Conservation (phyloP, 2,113 vertebrate genomes). For the Thunnus maccoyii region DNA sequence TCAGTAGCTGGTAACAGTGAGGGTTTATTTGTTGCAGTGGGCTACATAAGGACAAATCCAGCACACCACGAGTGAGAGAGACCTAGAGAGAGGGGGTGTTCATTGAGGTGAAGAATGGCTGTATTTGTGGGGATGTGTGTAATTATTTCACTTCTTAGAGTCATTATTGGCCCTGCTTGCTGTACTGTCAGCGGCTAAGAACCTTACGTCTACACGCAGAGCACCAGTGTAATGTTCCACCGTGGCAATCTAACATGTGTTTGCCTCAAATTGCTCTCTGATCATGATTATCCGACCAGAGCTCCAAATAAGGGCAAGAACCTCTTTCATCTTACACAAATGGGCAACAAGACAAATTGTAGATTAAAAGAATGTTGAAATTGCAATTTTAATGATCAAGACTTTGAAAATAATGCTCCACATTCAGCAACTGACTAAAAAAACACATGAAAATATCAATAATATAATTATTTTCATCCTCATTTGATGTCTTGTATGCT, state of each 20-base stretch:
- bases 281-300: slow-evolving; percentile 55
- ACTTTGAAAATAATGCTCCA: not conserved
- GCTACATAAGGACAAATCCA: slow-evolving; percentile 9
- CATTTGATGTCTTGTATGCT: not conserved
- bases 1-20: not conserved
- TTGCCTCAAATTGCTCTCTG: slow-evolving; percentile 50
- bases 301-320: slow-evolving; percentile 31
- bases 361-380: not conserved
- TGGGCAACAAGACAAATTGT: slow-evolving; percentile 1
- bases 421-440: too few species aligned
- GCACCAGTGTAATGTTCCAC: slow-evolving; percentile 59
- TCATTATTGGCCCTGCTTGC: slow-evolving; percentile 64
- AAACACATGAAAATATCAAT: not conserved
- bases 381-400: not conserved
- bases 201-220: slow-evolving; percentile 43
- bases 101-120: slow-evolving; percentile 58
- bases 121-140: slow-evolving; percentile 62
- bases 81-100: slow-evolving; percentile 26
- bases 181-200: slow-evolving; percentile 59
- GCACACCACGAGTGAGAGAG: slow-evolving; percentile 13
- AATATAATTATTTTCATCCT: not conserved
- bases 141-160: slow-evolving; percentile 74
- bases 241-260: slow-evolving; percentile 66
- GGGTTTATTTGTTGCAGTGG: slow-evolving; percentile 1
- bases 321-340: slow-evolving; percentile 17